Conservation (phyloP, 2,888 invertebrate species). For the Lepas anatifera region DNA sequence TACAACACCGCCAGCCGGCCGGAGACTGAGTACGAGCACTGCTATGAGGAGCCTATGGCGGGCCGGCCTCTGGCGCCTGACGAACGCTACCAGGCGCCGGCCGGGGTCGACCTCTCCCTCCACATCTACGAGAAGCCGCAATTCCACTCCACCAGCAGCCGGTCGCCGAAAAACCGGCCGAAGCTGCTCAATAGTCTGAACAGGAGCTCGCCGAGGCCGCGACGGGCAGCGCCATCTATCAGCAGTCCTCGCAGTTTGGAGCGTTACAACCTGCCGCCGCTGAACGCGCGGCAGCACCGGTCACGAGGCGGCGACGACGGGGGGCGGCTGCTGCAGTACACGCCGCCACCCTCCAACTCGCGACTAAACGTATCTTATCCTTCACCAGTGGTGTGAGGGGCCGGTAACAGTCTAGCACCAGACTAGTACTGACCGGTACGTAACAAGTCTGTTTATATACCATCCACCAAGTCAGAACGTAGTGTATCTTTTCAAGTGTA, state of each 20-base stretch:
- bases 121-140: conserved; percentile 9
- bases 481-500: no score
- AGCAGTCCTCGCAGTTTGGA: conserved; percentile 71
- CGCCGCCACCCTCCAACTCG: neutral
- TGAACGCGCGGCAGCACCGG: conserved; percentile 49
- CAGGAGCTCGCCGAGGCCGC: conserved; percentile 41
- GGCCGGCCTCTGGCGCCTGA: conserved; percentile 15
- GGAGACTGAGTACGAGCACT: conserved; percentile 22
- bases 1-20: conserved; percentile 22
- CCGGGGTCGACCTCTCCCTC: conserved; percentile 21
- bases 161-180: conserved; percentile 44
- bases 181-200: conserved; percentile 18
- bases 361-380: neutral
- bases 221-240: conserved; percentile 37
- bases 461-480: no score
- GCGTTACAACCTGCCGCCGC: conserved; percentile 63
- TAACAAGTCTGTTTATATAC: no score
- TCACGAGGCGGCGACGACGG: neutral
- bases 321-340: neutral
- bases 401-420: neutral
- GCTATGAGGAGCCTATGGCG: conserved; percentile 19
- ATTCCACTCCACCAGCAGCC: neutral
- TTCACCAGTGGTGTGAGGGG: neutral
- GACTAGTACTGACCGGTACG: no score
- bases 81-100: conserved; percentile 22